Conservation (phyloP, 1,140 invertebrate species). For the Atta texana region DNA sequence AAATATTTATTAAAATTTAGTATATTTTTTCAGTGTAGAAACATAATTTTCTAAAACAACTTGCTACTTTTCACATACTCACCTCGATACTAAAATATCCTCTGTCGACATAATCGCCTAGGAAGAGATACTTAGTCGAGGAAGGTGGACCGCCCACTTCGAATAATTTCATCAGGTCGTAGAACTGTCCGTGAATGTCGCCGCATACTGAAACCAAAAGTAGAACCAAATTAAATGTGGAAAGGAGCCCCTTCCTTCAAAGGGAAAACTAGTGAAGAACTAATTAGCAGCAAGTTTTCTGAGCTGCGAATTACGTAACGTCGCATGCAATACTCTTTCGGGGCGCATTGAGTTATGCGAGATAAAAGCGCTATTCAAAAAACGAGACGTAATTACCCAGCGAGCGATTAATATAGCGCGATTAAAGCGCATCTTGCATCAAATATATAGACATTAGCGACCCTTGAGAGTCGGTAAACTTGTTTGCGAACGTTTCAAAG, state of each 20-base stretch:
- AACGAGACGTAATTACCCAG: constrained; percentile 41
- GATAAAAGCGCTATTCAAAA: constrained; percentile 36
- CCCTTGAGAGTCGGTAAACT: constrained; percentile 62
- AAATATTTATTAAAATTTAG: too few species aligned
- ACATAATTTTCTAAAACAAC: neutral
- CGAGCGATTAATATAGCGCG: constrained; percentile 60
- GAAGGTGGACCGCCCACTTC: constrained; percentile 99
- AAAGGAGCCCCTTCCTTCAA: neutral
- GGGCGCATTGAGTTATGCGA: constrained; percentile 1
- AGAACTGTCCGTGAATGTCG: constrained; percentile 99
- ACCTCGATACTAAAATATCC: constrained; percentile 99
- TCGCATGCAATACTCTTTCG: neutral
- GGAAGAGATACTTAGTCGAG: constrained; percentile 99
- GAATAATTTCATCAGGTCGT: constrained; percentile 99
- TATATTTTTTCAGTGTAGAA: neutral
- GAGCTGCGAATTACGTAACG: neutral
- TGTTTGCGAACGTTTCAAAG: constrained; percentile 69
- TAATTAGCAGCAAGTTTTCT: constrained; percentile 38
- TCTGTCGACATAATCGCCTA: constrained; percentile 99
- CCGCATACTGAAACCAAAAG: constrained; percentile 95
- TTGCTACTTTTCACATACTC: constrained; percentile 78
- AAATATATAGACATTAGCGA: constrained; percentile 50
- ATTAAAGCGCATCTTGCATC: constrained; percentile 57
- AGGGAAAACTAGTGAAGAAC: neutral
- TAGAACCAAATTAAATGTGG: constrained; percentile 28